Conservation (phyloP, 2,113 vertebrate species). For the Patagioenas fasciata region DNA sequence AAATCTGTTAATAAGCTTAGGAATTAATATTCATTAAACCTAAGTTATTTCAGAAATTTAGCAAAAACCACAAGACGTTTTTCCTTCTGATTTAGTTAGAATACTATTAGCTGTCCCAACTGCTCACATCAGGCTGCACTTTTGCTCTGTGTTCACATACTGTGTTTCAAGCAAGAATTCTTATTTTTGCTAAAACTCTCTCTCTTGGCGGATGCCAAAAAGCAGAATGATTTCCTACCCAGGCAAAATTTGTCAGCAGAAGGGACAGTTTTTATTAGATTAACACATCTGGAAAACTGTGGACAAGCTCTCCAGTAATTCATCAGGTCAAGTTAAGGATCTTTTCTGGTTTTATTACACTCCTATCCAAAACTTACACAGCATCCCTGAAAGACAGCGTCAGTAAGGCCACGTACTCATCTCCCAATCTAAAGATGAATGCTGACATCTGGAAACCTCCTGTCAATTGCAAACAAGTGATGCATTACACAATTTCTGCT, state of each 20-base stretch:
- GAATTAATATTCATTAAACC: slow-evolving; percentile 37
- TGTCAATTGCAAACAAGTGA: background rate
- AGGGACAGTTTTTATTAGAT: background rate
- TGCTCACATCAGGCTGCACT: background rate
- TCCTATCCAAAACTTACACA: background rate
- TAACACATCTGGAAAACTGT: background rate
- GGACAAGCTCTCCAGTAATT: background rate
- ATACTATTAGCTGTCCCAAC: background rate
- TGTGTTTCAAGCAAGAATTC: background rate
- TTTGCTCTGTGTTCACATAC: background rate
- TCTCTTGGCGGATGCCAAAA: background rate
- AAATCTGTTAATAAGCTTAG: slow-evolving; percentile 55
- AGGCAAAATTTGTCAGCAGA: background rate
- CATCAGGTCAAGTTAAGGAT: background rate
- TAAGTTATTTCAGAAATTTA: slow-evolving; percentile 6
- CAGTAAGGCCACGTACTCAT: background rate
- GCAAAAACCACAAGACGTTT: background rate
- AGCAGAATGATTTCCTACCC: background rate
- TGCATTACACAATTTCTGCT: background rate
- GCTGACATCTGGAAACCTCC: background rate
- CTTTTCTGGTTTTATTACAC: background rate
- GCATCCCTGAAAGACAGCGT: background rate
- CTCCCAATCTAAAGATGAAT: background rate
- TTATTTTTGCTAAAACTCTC: background rate
- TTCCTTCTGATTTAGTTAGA: background rate